phyloP scores from a whole-genome alignment of 1,140 invertebrate species.

The Zaprionus davidi region DNA sequence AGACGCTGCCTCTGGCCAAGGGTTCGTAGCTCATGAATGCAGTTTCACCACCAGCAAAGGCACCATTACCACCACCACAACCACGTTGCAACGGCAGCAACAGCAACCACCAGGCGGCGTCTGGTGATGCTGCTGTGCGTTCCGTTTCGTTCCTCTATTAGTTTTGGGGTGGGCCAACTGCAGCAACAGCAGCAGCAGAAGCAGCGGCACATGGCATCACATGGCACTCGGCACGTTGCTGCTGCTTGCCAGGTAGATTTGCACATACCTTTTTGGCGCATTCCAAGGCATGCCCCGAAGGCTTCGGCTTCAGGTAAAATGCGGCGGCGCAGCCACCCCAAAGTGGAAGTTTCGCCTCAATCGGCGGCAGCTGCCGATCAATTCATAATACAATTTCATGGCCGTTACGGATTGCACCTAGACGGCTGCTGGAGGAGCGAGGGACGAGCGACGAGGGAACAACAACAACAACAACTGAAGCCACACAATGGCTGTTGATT shows the following conservation, averaged over 20 bases:
- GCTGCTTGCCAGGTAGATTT: constrained; percentile 78
- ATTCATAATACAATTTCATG: constrained; percentile 57
- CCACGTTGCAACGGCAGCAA: constrained; percentile 26
- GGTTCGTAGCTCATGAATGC: constrained; percentile 57
- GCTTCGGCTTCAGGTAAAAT: constrained; percentile 63
- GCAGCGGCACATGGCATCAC: background rate
- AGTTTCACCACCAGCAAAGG: constrained; percentile 55
- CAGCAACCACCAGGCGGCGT: constrained; percentile 19
- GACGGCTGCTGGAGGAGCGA: constrained; percentile 20
- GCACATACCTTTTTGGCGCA: constrained; percentile 77
- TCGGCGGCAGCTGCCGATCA: constrained; percentile 32
- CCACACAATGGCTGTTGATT: constrained; percentile 63
- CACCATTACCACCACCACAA: constrained; percentile 28
- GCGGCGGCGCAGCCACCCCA: constrained; percentile 58
- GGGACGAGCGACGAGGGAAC: constrained; percentile 10
- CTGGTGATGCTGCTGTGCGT: constrained; percentile 54
- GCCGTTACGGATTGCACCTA: constrained; percentile 70
- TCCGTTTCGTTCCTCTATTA: constrained; percentile 7
- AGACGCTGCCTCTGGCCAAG: constrained; percentile 48
- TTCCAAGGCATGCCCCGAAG: constrained; percentile 63
- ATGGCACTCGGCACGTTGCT: constrained; percentile 31
- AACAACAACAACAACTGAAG: background rate
- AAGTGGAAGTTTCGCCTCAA: constrained; percentile 7
- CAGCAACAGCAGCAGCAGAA: constrained; percentile 4
- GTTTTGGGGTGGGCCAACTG: constrained; percentile 64